phyloP scores from a whole-genome alignment of 2,888 invertebrate species.

The Luffia ferchaultella region DNA sequence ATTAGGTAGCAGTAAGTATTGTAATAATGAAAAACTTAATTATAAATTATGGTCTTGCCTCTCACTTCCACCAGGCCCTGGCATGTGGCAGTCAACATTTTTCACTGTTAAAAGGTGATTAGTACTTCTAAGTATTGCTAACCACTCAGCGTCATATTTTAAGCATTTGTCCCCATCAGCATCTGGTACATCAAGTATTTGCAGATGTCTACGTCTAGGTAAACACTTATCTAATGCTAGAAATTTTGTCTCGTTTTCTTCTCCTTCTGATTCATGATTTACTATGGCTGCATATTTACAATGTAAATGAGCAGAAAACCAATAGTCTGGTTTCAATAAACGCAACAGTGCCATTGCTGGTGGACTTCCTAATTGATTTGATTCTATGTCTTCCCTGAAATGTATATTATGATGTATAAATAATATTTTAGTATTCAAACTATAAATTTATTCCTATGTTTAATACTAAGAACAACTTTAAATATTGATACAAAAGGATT shows the following conservation, averaged over 20 bases:
- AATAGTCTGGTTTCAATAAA: constrained; percentile 83
- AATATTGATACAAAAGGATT: too few species aligned
- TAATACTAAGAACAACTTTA: too few species aligned
- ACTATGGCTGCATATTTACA: constrained; percentile 93
- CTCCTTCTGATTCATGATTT: constrained; percentile 69
- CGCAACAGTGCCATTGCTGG: constrained; percentile 85
- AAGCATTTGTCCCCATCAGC: constrained; percentile 61
- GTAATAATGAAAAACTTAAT: too few species aligned
- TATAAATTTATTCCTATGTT: not conserved
- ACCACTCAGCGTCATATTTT: constrained; percentile 93
- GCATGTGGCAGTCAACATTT: constrained; percentile 77
- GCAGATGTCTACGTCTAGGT: constrained; percentile 87
- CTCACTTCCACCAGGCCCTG: constrained; percentile 76
- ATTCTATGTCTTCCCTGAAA: constrained; percentile 81
- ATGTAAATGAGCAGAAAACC: constrained; percentile 98
- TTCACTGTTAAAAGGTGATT: constrained; percentile 87
- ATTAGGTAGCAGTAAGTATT: too few species aligned
- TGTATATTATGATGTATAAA: constrained; percentile 5
- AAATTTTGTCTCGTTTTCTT: constrained; percentile 72
- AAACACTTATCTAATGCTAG: constrained; percentile 97
- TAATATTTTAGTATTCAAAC: not conserved
- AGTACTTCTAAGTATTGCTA: constrained; percentile 85
- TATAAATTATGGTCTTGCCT: constrained; percentile 48
- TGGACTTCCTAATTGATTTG: constrained; percentile 85
- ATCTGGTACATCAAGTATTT: constrained; percentile 76